Evolutionary conservation across 2,113 vertebrate species (phyloP).

Genomic region (Picathartes gymnocephalus): DNA sequence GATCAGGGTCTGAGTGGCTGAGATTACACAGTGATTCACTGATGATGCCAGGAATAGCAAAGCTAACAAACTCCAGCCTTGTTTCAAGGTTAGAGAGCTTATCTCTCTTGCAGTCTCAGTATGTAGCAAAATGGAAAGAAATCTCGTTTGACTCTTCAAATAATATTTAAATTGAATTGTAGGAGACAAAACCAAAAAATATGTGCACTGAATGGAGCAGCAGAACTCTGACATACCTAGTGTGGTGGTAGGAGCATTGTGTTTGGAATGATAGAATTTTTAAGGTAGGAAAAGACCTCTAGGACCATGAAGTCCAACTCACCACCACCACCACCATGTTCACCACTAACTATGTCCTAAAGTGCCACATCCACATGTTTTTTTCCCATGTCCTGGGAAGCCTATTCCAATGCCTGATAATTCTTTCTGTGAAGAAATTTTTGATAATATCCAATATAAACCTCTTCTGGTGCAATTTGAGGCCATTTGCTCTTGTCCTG

Average conservation of each 20-base stretch:
- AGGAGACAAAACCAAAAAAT: not conserved
- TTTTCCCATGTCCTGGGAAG: not conserved
- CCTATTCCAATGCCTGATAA: not conserved
- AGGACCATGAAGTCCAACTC: not conserved
- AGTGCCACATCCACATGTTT: not conserved
- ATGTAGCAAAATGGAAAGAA: not conserved
- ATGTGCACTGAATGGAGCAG: not conserved
- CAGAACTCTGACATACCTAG: not conserved
- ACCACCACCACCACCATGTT: not conserved
- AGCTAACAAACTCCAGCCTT: not conserved
- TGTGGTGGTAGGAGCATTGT: not conserved
- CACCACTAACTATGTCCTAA: not conserved
- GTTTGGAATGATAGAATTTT: not conserved
- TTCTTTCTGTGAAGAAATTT: not conserved
- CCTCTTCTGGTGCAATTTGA: not conserved
- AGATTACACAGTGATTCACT: not conserved
- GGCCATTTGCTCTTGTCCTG: not conserved
- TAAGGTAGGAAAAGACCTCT: not conserved
- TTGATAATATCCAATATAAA: not conserved
- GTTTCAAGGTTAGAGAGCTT: slow-evolving; percentile 45
- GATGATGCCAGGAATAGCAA: slow-evolving; percentile 23
- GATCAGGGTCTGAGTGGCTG: not conserved
- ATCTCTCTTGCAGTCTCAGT: not conserved
- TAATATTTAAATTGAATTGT: not conserved
- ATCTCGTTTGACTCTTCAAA: not conserved